Evolutionary conservation across 1,140 invertebrate species (phyloP).

Genomic region (Zophobas atratus): DNA sequence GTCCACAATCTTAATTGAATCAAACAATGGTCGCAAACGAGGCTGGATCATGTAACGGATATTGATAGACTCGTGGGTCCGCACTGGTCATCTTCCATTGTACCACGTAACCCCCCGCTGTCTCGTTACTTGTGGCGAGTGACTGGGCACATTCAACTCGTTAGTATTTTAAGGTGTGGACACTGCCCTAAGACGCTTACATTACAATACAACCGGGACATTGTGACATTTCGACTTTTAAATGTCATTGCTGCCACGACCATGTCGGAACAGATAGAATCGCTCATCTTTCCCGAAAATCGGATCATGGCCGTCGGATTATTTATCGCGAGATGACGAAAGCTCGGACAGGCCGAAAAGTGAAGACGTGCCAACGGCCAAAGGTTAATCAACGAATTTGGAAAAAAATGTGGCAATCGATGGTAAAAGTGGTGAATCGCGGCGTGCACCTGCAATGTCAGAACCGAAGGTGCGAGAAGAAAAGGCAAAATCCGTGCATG

Average conservation of each 20-base stretch:
- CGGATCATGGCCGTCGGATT: background rate
- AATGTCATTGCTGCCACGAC: slow-evolving; percentile 29
- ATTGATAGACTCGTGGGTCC: slow-evolving; percentile 41
- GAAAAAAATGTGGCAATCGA: too few species aligned
- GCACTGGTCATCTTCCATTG: slow-evolving; percentile 36
- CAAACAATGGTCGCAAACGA: slow-evolving; percentile 42
- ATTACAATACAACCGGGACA: slow-evolving; percentile 41
- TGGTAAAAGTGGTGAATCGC: too few species aligned
- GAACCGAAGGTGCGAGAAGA: too few species aligned
- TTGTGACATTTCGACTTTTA: slow-evolving; percentile 42
- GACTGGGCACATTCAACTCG: slow-evolving; percentile 42
- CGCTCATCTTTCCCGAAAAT: background rate
- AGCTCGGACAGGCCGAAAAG: too few species aligned
- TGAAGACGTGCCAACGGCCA: too few species aligned
- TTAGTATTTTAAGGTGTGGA: slow-evolving; percentile 43
- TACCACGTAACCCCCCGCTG: slow-evolving; percentile 11
- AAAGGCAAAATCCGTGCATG: too few species aligned
- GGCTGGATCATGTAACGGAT: slow-evolving; percentile 39
- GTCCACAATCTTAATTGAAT: slow-evolving; percentile 39
- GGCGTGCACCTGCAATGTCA: too few species aligned
- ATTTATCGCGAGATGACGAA: too few species aligned
- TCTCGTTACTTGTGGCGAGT: slow-evolving; percentile 30
- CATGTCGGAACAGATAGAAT: background rate
- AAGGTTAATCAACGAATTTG: too few species aligned
- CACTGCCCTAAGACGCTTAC: slow-evolving; percentile 37